phyloP scores from a whole-genome alignment of 2,113 vertebrate genomes.

The Pogonocichla stellata region DNA sequence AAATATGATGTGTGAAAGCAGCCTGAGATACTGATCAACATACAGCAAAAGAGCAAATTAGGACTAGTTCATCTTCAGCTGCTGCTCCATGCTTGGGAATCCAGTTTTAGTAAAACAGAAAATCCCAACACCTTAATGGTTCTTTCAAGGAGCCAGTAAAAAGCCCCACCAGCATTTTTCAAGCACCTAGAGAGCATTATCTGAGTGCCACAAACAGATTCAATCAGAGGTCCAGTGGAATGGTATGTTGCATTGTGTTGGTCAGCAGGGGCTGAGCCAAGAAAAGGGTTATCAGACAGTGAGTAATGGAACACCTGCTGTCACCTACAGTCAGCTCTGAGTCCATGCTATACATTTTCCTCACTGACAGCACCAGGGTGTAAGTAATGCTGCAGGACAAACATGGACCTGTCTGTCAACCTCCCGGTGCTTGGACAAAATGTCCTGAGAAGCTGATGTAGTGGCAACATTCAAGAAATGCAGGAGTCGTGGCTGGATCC shows the following conservation, averaged over 20 bases:
- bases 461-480: conserved; percentile 17
- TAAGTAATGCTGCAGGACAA: conserved; percentile 49
- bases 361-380: conserved; percentile 34
- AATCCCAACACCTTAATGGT: neutral
- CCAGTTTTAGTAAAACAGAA: neutral
- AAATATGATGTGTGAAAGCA: neutral
- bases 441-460: conserved; percentile 32
- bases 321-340: conserved; percentile 49
- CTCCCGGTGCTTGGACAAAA: conserved; percentile 34
- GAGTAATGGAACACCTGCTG: conserved; percentile 58
- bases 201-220: conserved; percentile 10
- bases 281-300: conserved; percentile 63
- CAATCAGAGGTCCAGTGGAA: neutral
- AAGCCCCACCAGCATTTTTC: neutral
- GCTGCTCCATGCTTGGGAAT: neutral
- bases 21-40: neutral
- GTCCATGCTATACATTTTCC: conserved; percentile 62
- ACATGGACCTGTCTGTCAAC: conserved; percentile 38
- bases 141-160: neutral
- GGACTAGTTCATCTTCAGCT: neutral
- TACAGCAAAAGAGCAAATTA: neutral
- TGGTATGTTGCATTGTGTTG: neutral
- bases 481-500: conserved; percentile 17
- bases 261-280: neutral
- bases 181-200: neutral